Evolutionary conservation across 2,888 invertebrate species (phyloP), one percentile per base, ranked within the genome.

Genomic region (Thera obeliscata): DNA sequence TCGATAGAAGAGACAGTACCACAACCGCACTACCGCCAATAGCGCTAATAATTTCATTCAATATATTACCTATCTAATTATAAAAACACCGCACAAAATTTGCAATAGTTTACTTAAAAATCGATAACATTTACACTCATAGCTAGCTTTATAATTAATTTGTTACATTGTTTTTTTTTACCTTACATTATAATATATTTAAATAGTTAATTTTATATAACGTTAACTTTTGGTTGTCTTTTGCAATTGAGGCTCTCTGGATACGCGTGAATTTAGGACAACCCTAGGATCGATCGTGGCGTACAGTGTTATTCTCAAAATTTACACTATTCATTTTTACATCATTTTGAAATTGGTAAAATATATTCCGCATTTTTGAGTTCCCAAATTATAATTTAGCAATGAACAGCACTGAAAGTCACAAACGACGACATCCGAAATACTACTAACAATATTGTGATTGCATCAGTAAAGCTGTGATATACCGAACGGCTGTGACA

Each of bases 1-100:
- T 74, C 78, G 82, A 78, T 78, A 81, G 80, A 82, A 78, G 78
- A 80, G 85, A 81, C 79, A 81, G 79, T 77, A 82, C 83, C 84
- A 85, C 86, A 84, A 83, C 85, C 87, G 82, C 85, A 83, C 85
- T 85, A 84, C 83, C 85, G 85, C 87, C 89, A 84, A 84, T 85
- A 88, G 87, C 89, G 87, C 89, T 89, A 90, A 89, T 91, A 89
- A 92, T 92, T 91, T 91, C 93, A 90, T 94, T 93, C 93, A 93
- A 93, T 93, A 93, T 93, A 93, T 94, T 93, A 93, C 94, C 94
- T 94, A 94, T 92, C 94, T 94, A 94, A 92, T 91, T 94, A 93
- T 91, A 93, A 93, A 93, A 94, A 93, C 92, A 89, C 90, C 90
- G 92, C 94, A 91, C 93, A 92, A 93, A 91, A 91, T 89, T 87